These are phyloP conservation scores for Metacarcinus magister DNA, from an alignment of 2,888 invertebrate species.

Conservation along the genomic window DNA sequence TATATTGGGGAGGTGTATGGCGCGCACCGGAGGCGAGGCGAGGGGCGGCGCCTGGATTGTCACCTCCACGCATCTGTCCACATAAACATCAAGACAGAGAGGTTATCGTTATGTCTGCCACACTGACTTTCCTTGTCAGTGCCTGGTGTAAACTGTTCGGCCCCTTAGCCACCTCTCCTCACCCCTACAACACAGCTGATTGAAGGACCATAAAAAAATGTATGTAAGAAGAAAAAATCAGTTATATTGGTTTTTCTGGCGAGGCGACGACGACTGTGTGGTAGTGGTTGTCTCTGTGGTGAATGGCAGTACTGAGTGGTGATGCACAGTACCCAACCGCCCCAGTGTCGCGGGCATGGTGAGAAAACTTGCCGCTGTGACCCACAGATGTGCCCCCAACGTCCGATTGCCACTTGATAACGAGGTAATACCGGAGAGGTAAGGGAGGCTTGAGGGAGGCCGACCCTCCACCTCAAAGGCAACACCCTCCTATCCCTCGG, in stretches of 20 bases:
- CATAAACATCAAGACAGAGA: conserved; percentile 56
- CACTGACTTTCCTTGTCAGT: conserved; percentile 41
- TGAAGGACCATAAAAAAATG: conserved; percentile 18
- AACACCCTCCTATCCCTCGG: neutral
- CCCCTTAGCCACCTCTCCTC: neutral
- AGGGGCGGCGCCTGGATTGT: conserved; percentile 5
- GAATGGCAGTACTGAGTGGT: conserved; percentile 1
- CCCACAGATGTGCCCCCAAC: conserved; percentile 47
- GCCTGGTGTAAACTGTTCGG: conserved; percentile 9
- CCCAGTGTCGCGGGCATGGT: neutral
- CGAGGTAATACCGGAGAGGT: conserved; percentile 18
- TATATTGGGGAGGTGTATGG: conserved; percentile 50
- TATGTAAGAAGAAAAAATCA: neutral
- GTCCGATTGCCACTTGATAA: conserved; percentile 57
- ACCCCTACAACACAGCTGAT: neutral
- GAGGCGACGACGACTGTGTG: neutral
- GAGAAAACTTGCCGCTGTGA: neutral
- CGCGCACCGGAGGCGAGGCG: neutral
- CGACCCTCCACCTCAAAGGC: neutral
- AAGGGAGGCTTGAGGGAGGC: neutral
- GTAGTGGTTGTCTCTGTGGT: neutral
- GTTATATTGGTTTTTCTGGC: conserved; percentile 38
- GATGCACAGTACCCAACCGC: conserved; percentile 27
- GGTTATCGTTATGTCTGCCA: conserved; percentile 56
- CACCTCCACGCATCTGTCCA: conserved; percentile 52